These are phyloP conservation scores for Cotesia typhae DNA, from an alignment of 1,140 invertebrate genomes.

Conservation along the genomic window DNA sequence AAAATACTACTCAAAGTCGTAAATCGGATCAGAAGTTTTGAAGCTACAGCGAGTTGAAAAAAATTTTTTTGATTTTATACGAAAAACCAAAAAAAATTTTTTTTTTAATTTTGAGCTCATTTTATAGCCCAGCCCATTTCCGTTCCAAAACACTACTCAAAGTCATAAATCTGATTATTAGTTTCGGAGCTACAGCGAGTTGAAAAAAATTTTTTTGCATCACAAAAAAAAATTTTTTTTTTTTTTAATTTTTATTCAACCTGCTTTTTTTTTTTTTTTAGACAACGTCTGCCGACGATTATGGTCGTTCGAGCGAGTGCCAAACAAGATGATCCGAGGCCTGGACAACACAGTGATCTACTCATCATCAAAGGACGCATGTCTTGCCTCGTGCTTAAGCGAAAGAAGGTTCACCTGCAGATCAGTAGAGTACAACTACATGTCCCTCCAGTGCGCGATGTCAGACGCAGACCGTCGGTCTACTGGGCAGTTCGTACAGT, in stretches of 20 bases:
- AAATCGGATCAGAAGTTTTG: no score
- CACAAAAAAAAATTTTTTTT: slow-evolving; percentile 28
- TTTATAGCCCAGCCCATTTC: no score
- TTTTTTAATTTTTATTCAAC: slow-evolving; percentile 21
- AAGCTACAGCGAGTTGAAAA: background rate
- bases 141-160: no score
- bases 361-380: slow-evolving; percentile 92
- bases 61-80: slow-evolving; percentile 6
- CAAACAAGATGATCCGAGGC: slow-evolving; percentile 89
- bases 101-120: slow-evolving; percentile 12
- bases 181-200: background rate
- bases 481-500: slow-evolving; percentile 82
- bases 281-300: slow-evolving; percentile 90
- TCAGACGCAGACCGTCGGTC: slow-evolving; percentile 89
- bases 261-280: slow-evolving; percentile 53
- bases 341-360: slow-evolving; percentile 92
- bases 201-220: slow-evolving; percentile 19
- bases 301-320: slow-evolving; percentile 92
- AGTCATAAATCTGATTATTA: no score
- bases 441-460: slow-evolving; percentile 87
- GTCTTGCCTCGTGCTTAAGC: slow-evolving; percentile 89
- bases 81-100: slow-evolving; percentile 9
- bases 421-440: slow-evolving; percentile 93
- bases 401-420: slow-evolving; percentile 92
- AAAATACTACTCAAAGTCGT: no score